Conservation (phyloP, 2,888 invertebrate species). For the Theretra japonica region DNA sequence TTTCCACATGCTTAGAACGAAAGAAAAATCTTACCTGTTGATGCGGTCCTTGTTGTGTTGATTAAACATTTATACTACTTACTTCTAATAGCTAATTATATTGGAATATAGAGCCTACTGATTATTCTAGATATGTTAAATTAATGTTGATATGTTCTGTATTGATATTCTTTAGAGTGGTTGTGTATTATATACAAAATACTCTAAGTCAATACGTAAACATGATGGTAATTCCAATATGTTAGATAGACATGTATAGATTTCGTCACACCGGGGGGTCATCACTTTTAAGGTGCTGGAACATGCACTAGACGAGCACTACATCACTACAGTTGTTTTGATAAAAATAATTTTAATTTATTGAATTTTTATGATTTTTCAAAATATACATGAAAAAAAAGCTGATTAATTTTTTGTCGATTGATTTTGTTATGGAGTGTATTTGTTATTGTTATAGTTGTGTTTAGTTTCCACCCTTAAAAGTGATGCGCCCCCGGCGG, state of each 20-base stretch:
- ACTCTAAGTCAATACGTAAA: conserved; percentile 76
- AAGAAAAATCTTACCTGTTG: conserved; percentile 27
- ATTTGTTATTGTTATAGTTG: conserved; percentile 37
- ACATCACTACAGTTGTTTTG: background rate
- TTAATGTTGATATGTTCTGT: conserved; percentile 79
- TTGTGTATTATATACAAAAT: conserved; percentile 74
- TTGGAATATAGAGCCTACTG: conserved; percentile 33
- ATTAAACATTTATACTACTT: conserved; percentile 17
- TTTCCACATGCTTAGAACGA: background rate
- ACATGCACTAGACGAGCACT: background rate
- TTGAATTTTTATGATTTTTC: background rate
- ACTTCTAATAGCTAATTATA: conserved; percentile 17
- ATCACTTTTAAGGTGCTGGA: conserved; percentile 72
- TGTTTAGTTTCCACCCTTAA: conserved; percentile 66
- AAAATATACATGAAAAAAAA: background rate
- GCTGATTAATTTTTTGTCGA: background rate
- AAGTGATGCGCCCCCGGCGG: conserved; percentile 84
- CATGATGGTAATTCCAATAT: conserved; percentile 51
- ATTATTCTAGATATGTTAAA: conserved; percentile 61
- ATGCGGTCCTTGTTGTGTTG: conserved; percentile 3
- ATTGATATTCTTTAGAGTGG: conserved; percentile 83
- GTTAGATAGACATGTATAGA: conserved; percentile 49
- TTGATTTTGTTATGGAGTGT: conserved; percentile 32
- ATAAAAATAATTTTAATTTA: background rate
- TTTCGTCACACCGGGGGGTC: conserved; percentile 60